These are phyloP conservation scores for Sula dactylatra DNA, from an alignment of 2,113 vertebrate genomes.

Conservation along the genomic window DNA sequence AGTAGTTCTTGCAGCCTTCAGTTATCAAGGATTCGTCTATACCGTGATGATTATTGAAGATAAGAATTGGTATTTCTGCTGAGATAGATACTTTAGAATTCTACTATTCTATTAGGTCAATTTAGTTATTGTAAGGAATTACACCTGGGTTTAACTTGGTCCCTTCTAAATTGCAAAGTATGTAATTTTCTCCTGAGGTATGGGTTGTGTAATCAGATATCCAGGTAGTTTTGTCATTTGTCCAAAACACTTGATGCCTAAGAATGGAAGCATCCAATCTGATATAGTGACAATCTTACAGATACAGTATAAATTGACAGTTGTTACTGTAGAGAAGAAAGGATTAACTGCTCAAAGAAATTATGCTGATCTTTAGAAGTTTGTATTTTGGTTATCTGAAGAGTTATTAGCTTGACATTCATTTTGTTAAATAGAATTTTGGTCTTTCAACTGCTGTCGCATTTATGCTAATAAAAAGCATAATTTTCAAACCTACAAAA, in stretches of 20 bases:
- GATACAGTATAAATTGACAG: not conserved
- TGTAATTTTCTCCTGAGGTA: not conserved
- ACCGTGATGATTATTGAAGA: not conserved
- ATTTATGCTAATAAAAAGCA: not conserved
- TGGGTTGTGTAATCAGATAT: not conserved
- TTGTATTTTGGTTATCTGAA: conserved; percentile 7
- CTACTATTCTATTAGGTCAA: not conserved
- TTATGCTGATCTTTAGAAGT: not conserved
- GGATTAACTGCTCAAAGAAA: not conserved
- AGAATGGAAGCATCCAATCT: not conserved
- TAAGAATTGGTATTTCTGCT: not conserved
- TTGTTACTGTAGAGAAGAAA: not conserved
- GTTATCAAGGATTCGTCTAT: not conserved
- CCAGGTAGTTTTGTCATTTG: not conserved
- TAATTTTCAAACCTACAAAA: conserved; percentile 4
- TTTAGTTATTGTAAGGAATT: not conserved
- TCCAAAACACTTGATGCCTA: not conserved
- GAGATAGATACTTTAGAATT: not conserved
- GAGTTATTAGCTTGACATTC: not conserved
- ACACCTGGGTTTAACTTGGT: not conserved
- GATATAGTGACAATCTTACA: not conserved
- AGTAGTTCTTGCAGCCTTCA: not conserved
- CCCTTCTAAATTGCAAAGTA: not conserved
- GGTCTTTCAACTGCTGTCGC: not conserved
- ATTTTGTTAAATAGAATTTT: conserved; percentile 2